Evolutionary conservation across 1,140 invertebrate species (phyloP), one percentile per base, ranked within the genome.

Genomic region (Heliothis virescens): DNA sequence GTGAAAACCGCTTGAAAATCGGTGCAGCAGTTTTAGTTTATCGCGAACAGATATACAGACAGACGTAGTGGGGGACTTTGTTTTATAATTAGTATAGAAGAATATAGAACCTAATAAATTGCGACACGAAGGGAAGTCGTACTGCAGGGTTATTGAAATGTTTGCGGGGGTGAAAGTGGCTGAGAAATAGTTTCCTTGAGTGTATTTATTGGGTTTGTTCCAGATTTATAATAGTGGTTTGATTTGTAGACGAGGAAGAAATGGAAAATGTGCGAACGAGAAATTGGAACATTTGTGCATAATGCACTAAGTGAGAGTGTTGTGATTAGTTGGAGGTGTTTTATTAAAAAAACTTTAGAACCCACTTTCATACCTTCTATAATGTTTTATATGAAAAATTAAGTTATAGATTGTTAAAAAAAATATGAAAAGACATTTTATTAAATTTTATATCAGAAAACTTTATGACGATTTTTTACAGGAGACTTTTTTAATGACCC

Each of bases 151-250:
- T 74, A 60, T 60, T 63, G 53, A 76, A 50, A 65, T 76, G 50
- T 34, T 13, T 11, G 21, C n/a, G 53, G 48, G 48, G 74, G 74
- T 76, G 74, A 76, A 76, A 76, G 74, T 65, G 21, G 53, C 13
- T 63, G 21, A 29, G 57, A 63, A 63, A 65, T 76, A 29, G 74
- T 65, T 76, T 76, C 74, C 74, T 76, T 53, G 15, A 16, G 16
- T 48, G 5, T 34, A 65, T 62, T 62, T 63, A 65, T 52, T 67
- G 29, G 67, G n/a, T 50, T 74, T 50, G 55, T 52, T 29, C 29
- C 16, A 53, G 53, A 72, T 55, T 72, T 34, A 72, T 72, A 57
- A 57, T 41, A n/a, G 50, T 41, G 3, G 47, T 29, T 53, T 53
- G 48, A 60, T 11, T 60, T 60, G 18, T 29, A 0, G 21, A 21